Percentiles rank a stretch among this genome's conserved stretches.
These are phyloP conservation scores for Sarcophaga variegata DNA, from an alignment of 2,888 invertebrate genomes.

Conservation along the genomic window DNA sequence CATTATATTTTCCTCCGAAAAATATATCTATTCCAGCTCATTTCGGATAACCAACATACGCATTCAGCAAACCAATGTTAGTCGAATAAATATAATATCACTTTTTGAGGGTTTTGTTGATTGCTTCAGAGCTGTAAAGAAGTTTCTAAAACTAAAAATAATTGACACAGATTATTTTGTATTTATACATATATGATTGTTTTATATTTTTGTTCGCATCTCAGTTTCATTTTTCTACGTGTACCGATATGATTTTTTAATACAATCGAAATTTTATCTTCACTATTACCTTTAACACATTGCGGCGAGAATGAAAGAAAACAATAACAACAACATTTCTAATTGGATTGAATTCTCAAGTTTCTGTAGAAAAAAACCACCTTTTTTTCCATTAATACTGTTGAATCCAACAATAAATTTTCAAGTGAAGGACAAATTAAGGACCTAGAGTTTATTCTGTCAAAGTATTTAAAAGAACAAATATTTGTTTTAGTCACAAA, in stretches of 20 bases:
- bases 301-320: slow-evolving; percentile 49
- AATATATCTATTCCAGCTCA: too few species aligned
- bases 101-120: too few species aligned
- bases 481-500: not conserved
- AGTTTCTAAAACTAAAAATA: too few species aligned
- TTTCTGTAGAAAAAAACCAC: not conserved
- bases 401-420: not conserved
- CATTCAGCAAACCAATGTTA: too few species aligned
- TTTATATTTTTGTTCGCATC: not conserved
- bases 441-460: slow-evolving; percentile 25
- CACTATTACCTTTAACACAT: slow-evolving; percentile 44
- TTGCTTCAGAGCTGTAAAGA: too few species aligned
- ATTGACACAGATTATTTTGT: too few species aligned
- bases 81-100: too few species aligned
- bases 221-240: not conserved
- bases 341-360: slow-evolving; percentile 44
- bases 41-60: too few species aligned
- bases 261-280: slow-evolving; percentile 35
- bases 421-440: slow-evolving; percentile 60
- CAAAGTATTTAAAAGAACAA: not conserved
- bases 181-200: too few species aligned
- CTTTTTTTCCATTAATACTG: not conserved
- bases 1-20: too few species aligned
- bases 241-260: not conserved
- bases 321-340: slow-evolving; percentile 34